Evolutionary conservation across 2,888 invertebrate genomes (phyloP), one percentile per base, ranked within the genome.

Genomic region (Cosmopolites sordidus): DNA sequence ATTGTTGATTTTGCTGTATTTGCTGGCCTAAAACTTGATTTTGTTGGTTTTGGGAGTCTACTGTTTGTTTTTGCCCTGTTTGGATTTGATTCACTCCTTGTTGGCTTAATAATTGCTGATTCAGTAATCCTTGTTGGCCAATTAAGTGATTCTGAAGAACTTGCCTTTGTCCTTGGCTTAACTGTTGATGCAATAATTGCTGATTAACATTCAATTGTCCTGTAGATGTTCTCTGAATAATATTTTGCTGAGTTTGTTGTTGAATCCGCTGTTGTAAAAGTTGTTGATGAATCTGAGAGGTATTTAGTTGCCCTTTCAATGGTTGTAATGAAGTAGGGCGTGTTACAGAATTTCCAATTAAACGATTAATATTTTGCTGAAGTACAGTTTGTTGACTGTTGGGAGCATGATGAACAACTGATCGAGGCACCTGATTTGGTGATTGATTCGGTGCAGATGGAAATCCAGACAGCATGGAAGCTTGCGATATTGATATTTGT

Each of bases 391-490:
- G 54, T 56, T 60, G 69, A 58, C 64, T 75, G 38, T 64, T 75
- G 2, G 70, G 67, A 3, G 70, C 62, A 58, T 76, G 70, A 55
- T 75, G 76, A 3, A 75, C 74, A 33, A 73, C 64, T 58, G 69
- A 69, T 41, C 70, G 64, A 5, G 71, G 71, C 14, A 70, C 61
- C 50, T 70, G 71, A 52, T 53, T 51, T 4, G 60, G 56, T 38
- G 61, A 60, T 29, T 60, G 61, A 51, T 52, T 58, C 18, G 51
- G 45, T 29, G 50, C 56, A 6, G 58, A 38, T 6, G 27, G 18
- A 45, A 48, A 51, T 29, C 48, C 48, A 12, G 58, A 53, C 12
- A 58, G 50, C 17, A 55, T 59, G 22, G 58, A 60, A 16, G 55
- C 56, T 27, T 57, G 54, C 12, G 45, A 40, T 27, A 52, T 62